phyloP scores from a whole-genome alignment of 2,797 vertebrate genomes.

The Melanotaenia nigrans region DNA sequence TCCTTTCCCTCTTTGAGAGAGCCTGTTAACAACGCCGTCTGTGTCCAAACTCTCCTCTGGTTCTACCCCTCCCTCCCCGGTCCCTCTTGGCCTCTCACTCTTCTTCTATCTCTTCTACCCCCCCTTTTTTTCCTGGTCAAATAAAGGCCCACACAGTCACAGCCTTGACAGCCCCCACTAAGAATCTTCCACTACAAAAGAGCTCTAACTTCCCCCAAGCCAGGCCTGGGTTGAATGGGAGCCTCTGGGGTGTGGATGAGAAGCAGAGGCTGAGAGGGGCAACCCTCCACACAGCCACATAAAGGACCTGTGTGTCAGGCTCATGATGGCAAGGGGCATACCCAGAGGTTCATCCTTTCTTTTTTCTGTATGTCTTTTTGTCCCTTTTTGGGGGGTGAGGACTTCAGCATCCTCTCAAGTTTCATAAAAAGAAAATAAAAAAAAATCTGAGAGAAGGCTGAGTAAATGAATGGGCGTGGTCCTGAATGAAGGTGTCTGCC shows the following conservation, averaged over 20 bases:
- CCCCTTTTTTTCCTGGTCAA: slow-evolving; percentile 67
- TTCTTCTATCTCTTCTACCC: slow-evolving; percentile 66
- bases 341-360: slow-evolving; percentile 53
- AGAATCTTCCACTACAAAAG: slow-evolving; percentile 81
- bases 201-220: slow-evolving; percentile 77
- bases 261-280: slow-evolving; percentile 75
- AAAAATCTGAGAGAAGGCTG: neutral
- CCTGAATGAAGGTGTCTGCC: slow-evolving; percentile 68
- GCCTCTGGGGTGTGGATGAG: slow-evolving; percentile 81
- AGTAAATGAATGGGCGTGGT: slow-evolving; percentile 23
- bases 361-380: slow-evolving; percentile 53
- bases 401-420: slow-evolving; percentile 34
- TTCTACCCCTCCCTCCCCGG: slow-evolving; percentile 38
- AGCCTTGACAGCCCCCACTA: slow-evolving; percentile 84
- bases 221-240: slow-evolving; percentile 79
- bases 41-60: slow-evolving; percentile 80
- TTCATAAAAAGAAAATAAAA: neutral
- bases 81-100: slow-evolving; percentile 68
- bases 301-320: slow-evolving; percentile 82
- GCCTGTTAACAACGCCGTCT: slow-evolving; percentile 84
- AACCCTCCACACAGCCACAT: slow-evolving; percentile 78
- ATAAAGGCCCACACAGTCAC: slow-evolving; percentile 85
- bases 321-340: slow-evolving; percentile 69
- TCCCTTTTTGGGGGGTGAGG: slow-evolving; percentile 4
- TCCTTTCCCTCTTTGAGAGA: slow-evolving; percentile 69